Evolutionary conservation across 2,888 invertebrate genomes (phyloP), one percentile per base, ranked within the genome.

Genomic region (Eugnorisma glareosa): DNA sequence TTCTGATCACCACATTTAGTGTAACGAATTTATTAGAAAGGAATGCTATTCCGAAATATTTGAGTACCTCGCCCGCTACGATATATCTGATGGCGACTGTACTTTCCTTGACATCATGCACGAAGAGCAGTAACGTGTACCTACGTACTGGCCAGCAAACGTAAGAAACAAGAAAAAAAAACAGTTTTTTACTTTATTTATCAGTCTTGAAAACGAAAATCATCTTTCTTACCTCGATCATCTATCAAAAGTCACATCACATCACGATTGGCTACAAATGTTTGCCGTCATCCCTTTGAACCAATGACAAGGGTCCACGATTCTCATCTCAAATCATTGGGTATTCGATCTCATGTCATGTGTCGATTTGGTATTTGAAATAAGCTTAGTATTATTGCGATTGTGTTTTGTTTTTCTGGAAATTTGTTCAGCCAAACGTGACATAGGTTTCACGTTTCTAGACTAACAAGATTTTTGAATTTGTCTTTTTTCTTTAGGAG

Each of bases 271-370:
- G 64, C 61, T 57, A 59, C 67, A 75, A 71, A 75, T 75, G 63
- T 75, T 71, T 54, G 63, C 63, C 35, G 18, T 15, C n/a, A 28
- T 21, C n/a, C 61, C 57, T 40, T 75, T 79, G 63, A 54, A 59
- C 67, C 63, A 67, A 75, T 82, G 82, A 82, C 67, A 75, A 63
- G 84, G 82, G 82, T 82, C 37, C 0, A 40, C 8, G 40, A 48
- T 54, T 59, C 54, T 63, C 63, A 82, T 67, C 18, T 40, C 51
- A 61, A 71, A 71, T 67, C 71, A 77, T 63, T 37, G 35, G 75
- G 35, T 73, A 64, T 79, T 74, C 24, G 66, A 79, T 81, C 57
- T 28, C 45, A 51, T 66, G 66, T 75, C 81, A 1, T 18, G 64
- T 28, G 28, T n/a, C n/a, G 48, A 80, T 35, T 66, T 74, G 24